These are phyloP conservation scores for Chaetodon trifascialis DNA, from an alignment of 2,113 vertebrate genomes.

Conservation along the genomic window DNA sequence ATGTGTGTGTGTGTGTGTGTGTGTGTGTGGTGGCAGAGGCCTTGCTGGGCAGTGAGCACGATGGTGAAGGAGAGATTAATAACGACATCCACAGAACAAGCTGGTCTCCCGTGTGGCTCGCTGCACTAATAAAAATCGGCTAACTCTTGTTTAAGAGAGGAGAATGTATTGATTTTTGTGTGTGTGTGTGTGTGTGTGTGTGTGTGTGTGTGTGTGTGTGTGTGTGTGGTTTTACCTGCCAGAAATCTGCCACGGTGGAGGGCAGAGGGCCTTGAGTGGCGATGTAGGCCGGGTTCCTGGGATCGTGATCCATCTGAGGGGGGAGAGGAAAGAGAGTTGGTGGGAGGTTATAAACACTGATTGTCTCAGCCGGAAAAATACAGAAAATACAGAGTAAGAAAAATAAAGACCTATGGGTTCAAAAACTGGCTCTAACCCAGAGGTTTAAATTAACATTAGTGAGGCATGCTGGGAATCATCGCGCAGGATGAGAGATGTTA, in stretches of 20 bases:
- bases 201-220: conserved; percentile 22
- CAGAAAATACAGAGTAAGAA: neutral
- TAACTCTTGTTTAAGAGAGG: conserved; percentile 68
- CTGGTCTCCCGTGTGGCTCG: conserved; percentile 41
- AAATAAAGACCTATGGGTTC: too few relatives aligned
- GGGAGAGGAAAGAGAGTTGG: neutral
- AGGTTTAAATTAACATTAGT: neutral
- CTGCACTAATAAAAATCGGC: conserved; percentile 63
- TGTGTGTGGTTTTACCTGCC: conserved; percentile 89
- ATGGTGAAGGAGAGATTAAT: conserved; percentile 61
- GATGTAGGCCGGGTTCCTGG: conserved; percentile 94
- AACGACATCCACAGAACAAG: conserved; percentile 54
- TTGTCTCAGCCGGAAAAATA: neutral
- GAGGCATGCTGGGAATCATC: too few relatives aligned
- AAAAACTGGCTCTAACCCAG: neutral
- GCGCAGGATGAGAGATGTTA: neutral
- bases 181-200: conserved; percentile 22
- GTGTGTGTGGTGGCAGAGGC: neutral
- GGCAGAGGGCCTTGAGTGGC: conserved; percentile 95
- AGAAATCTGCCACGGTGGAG: conserved; percentile 95
- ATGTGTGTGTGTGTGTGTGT: conserved; percentile 12
- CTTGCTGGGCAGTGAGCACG: conserved; percentile 8
- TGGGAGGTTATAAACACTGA: neutral
- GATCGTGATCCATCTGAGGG: conserved; percentile 96
- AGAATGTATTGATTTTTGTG: conserved; percentile 50